Conservation (phyloP, 2,888 invertebrate genomes). For the Eupithecia centaureata region DNA sequence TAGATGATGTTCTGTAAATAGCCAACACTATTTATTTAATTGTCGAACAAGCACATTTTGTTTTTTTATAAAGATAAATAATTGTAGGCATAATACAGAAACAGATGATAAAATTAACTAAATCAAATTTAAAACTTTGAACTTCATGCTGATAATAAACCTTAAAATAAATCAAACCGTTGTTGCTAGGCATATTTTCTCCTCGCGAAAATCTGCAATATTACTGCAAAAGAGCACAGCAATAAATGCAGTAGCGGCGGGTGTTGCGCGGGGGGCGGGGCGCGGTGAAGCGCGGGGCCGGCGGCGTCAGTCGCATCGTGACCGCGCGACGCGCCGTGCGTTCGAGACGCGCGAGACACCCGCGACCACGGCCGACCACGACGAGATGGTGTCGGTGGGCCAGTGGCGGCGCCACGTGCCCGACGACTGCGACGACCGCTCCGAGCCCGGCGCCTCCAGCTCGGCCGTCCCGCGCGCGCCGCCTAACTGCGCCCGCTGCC, state of each 20-base stretch:
- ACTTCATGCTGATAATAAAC: background rate
- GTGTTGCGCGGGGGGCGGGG: constrained; percentile 63
- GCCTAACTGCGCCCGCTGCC: constrained; percentile 96
- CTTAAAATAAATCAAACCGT: background rate
- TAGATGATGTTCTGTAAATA: too few species aligned
- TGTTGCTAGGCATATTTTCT: constrained; percentile 9
- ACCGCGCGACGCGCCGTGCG: constrained; percentile 61
- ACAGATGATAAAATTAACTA: background rate
- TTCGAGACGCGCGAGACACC: constrained; percentile 69
- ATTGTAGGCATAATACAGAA: too few species aligned
- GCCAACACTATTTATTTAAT: too few species aligned
- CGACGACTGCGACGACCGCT: constrained; percentile 79
- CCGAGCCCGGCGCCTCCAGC: constrained; percentile 79
- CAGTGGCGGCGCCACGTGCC: constrained; percentile 78
- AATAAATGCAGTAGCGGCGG: constrained; percentile 73
- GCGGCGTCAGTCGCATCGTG: constrained; percentile 74
- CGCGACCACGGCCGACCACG: constrained; percentile 67
- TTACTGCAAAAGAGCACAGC: constrained; percentile 62
- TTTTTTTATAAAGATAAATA: background rate
- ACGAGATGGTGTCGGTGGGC: constrained; percentile 77
- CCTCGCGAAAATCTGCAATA: constrained; percentile 40
- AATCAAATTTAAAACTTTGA: background rate
- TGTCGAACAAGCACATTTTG: too few species aligned
- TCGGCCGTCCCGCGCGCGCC: constrained; percentile 89
- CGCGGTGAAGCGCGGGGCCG: constrained; percentile 57